Percentiles rank a stretch among this genome's conserved stretches.
These are phyloP conservation scores for Ochropleura leucogaster DNA, from an alignment of 2,888 invertebrate species.

Conservation along the genomic window DNA sequence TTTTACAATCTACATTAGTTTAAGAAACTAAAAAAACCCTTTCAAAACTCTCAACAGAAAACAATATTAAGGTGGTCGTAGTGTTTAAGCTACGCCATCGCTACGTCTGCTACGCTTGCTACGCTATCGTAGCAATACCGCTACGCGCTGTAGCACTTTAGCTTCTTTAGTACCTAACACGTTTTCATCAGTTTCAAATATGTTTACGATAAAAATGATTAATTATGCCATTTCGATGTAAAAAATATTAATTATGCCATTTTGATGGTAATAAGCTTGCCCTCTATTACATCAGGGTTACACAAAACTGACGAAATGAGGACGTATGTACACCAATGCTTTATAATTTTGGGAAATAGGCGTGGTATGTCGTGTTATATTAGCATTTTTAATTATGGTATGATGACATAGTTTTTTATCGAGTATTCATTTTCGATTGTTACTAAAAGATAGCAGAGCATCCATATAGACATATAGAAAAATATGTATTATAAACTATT, in stretches of 20 bases:
- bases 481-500: too few species aligned
- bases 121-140: background rate
- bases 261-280: background rate
- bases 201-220: background rate
- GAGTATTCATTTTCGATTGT: too few species aligned
- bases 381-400: too few species aligned
- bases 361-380: background rate
- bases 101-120: constrained; percentile 11
- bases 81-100: background rate
- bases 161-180: background rate
- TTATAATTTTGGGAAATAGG: background rate
- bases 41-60: background rate
- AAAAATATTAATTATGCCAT: too few species aligned
- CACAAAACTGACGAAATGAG: background rate
- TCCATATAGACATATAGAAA: too few species aligned
- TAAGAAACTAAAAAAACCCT: background rate
- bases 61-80: background rate
- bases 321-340: background rate
- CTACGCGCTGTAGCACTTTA: background rate
- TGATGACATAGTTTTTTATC: too few species aligned
- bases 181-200: background rate
- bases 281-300: background rate
- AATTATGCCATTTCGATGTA: too few species aligned
- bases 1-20: background rate
- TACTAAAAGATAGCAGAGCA: too few species aligned